Evolutionary conservation across 2,113 vertebrate genomes (phyloP).

Genomic region (Propithecus coquereli): DNA sequence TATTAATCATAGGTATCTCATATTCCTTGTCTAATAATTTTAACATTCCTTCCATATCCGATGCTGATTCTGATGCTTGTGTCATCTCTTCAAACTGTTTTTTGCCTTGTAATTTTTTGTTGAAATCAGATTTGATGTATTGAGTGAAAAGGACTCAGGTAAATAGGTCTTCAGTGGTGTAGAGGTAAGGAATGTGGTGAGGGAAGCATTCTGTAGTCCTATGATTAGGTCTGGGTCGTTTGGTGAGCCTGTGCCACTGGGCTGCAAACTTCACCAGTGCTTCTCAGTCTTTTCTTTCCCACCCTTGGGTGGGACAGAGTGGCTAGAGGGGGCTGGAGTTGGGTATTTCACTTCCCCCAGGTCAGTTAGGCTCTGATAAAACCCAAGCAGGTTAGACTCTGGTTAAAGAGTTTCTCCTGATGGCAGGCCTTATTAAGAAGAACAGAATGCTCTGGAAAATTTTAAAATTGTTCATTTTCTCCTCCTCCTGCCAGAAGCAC

Average conservation of each 20-base stretch:
- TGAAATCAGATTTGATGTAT: neutral
- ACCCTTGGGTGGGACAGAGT: neutral
- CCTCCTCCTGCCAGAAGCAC: neutral
- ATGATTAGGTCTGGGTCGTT: neutral
- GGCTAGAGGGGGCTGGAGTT: neutral
- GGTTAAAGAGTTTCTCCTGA: neutral
- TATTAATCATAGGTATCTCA: neutral
- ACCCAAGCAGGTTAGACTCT: neutral
- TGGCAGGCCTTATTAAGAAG: neutral
- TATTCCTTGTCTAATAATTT: neutral
- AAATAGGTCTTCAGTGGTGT: neutral
- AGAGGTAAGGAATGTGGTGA: neutral
- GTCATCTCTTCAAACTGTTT: neutral
- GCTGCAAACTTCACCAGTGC: neutral
- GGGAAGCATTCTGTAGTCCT: neutral
- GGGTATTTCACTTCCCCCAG: neutral
- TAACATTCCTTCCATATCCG: neutral
- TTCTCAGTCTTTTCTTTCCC: neutral
- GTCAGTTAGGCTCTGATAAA: neutral
- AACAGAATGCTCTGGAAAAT: neutral
- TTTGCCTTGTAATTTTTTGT: neutral
- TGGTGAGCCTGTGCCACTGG: neutral
- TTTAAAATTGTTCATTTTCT: neutral
- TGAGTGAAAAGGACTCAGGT: neutral
- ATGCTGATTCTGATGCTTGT: neutral